phyloP scores from a whole-genome alignment of 2,888 invertebrate genomes.

The Synergus itoensis region DNA sequence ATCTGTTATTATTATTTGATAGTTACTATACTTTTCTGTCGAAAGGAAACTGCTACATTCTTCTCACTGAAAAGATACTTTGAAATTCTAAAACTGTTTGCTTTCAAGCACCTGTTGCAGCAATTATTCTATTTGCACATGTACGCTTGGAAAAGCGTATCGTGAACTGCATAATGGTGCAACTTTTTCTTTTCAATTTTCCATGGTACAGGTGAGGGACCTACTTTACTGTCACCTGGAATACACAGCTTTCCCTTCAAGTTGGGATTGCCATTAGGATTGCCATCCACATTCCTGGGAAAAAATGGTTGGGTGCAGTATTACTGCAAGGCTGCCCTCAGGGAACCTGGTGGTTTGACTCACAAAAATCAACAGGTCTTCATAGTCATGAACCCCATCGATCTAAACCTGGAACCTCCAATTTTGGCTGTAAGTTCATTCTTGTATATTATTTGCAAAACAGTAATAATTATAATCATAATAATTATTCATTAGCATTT shows the following conservation, averaged over 20 bases:
- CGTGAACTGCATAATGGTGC: slow-evolving; percentile 44
- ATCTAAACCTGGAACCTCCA: slow-evolving; percentile 93
- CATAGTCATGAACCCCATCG: slow-evolving; percentile 97
- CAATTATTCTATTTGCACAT: slow-evolving; percentile 15
- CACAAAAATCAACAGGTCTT: slow-evolving; percentile 98
- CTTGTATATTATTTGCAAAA: neutral
- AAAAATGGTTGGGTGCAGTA: slow-evolving; percentile 98
- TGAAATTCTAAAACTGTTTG: slow-evolving; percentile 14
- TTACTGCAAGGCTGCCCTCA: slow-evolving; percentile 92
- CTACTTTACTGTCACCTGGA: slow-evolving; percentile 92
- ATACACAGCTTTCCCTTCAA: slow-evolving; percentile 98
- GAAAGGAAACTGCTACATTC: neutral
- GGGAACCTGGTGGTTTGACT: slow-evolving; percentile 92
- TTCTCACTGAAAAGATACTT: neutral
- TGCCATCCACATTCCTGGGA: slow-evolving; percentile 95
- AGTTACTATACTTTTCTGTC: neutral
- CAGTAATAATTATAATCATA: no score
- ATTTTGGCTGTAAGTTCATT: slow-evolving; percentile 87
- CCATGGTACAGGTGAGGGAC: slow-evolving; percentile 84
- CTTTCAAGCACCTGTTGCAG: slow-evolving; percentile 33
- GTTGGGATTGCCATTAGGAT: slow-evolving; percentile 91
- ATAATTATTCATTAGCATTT: no score
- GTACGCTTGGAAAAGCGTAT: slow-evolving; percentile 12
- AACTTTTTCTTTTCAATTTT: slow-evolving; percentile 39
- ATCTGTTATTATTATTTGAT: neutral